These are phyloP conservation scores for Parauchenoglanis punctatus DNA, from an alignment of 2,797 vertebrate genomes.

Conservation along the genomic window DNA sequence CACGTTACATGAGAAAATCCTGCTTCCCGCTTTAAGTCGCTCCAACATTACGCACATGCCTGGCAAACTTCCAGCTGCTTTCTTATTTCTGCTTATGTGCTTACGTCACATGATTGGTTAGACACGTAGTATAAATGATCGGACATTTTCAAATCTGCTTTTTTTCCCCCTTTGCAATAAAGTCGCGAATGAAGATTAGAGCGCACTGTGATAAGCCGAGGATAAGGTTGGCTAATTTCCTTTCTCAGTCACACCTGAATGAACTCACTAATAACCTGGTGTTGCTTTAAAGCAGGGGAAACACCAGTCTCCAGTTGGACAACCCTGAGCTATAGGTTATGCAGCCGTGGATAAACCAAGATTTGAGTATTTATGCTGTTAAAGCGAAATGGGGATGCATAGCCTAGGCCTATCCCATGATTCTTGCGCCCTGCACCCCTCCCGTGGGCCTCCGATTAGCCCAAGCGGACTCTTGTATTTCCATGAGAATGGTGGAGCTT, in stretches of 20 bases:
- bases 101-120: constrained; percentile 17
- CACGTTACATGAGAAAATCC: constrained; percentile 78
- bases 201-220: not conserved
- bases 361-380: constrained; percentile 1
- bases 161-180: too few relatives aligned
- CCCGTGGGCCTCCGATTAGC: constrained; percentile 78
- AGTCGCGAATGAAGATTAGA: not conserved
- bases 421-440: constrained; percentile 61
- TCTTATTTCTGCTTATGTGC: not conserved
- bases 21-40: constrained; percentile 51
- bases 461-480: constrained; percentile 73
- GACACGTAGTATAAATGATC: not conserved
- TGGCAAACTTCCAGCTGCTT: constrained; percentile 30
- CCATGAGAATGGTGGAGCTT: constrained; percentile 78
- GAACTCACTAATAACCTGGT: not conserved
- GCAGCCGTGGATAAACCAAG: not conserved
- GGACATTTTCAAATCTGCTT: not conserved
- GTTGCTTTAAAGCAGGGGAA: not conserved
- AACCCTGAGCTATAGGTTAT: not conserved
- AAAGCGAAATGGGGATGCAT: not conserved
- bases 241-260: not conserved
- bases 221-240: not conserved
- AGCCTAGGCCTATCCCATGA: not conserved
- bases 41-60: constrained; percentile 49
- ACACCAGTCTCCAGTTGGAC: not conserved